Base-by-base conservation (phyloP, 1,140 invertebrate species). In the Camponotus floridanus region DNA sequence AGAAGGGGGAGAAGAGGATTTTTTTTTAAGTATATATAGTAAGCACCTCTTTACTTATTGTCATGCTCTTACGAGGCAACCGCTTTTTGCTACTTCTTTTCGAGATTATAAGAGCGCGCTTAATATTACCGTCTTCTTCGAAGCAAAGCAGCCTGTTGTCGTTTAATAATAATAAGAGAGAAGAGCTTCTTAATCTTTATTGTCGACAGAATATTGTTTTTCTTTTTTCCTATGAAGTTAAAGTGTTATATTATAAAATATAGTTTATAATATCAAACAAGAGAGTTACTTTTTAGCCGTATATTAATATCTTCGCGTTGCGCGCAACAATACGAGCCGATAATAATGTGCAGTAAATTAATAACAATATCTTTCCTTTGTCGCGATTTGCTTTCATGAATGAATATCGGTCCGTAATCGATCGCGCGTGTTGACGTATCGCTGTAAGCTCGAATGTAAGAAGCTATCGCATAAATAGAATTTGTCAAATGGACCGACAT, bases 401-500 rank as follows among this genome's bases (percentile, higher is more conserved):
- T 73, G 55, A 57, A 61, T 36, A 13, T 73, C 55, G 79, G 13
- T 81, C 51, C 18, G 18, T 83, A 76, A 85, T 87, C 57, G 70
- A 87, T 85, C 51, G 62, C 61, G 18, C 21, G 61, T 55, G 61
- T 45, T 81, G 79, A 81, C 78, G 78, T 81, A 80, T 80, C 64
- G 36, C 21, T 80, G 36, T 74, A 74, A 83, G 67, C 76, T 39
- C 33, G 79, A 73, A 13, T 48, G 68, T 70, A 61, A 83, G 36
- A 74, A 83, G 79, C 79, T 74, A 83, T 48, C 13, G 65, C 51
- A 61, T 57, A 79, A 85, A 64, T 57, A 62, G 79, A 74, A 90
- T 90, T 90, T 85, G 88, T 89, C 80, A 81, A 87, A 80, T 83
- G 59, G 33, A 11, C 21, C 33, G 33, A 26, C 39, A 85, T 64